Conservation (phyloP, 2,797 vertebrate genomes). For the Notolabrus celidotus region DNA sequence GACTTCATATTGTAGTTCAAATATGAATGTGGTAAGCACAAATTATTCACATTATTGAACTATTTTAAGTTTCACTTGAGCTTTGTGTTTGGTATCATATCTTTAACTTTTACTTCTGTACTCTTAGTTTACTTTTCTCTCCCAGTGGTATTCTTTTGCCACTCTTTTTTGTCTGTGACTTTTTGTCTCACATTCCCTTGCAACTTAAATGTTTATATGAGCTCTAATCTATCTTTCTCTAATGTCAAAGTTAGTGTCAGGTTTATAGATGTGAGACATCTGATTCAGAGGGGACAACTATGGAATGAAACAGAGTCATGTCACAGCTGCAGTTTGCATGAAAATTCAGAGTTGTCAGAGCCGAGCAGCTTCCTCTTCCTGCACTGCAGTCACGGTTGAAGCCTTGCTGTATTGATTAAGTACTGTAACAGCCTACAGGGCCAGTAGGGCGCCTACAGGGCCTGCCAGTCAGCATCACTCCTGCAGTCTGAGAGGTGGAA, state of each 20-base stretch:
- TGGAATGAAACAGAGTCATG: slow-evolving; percentile 3
- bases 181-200: background rate
- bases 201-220: background rate
- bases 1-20: too few relatives aligned
- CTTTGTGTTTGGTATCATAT: too few relatives aligned
- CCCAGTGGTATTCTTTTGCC: too few relatives aligned
- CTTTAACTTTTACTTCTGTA: background rate
- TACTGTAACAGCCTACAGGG: slow-evolving; percentile 43
- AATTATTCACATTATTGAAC: too few relatives aligned
- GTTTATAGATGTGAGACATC: slow-evolving; percentile 4
- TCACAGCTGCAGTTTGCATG: slow-evolving; percentile 17
- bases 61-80: too few relatives aligned
- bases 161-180: too few relatives aligned
- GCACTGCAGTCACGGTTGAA: slow-evolving; percentile 47
- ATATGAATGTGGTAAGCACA: too few relatives aligned
- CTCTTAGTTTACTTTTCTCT: too few relatives aligned
- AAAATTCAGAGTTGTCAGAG: slow-evolving; percentile 13
- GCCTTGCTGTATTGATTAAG: slow-evolving; percentile 57
- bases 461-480: slow-evolving; percentile 52
- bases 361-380: slow-evolving; percentile 13
- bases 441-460: slow-evolving; percentile 33
- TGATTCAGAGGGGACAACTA: background rate
- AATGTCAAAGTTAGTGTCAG: background rate
- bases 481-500: slow-evolving; percentile 46
- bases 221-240: too few relatives aligned